Evolutionary conservation across 64 coral and sea anemone genomes (phyloP), one percentile per base, ranked within the genome.

Genomic region (Orbicella faveolata): DNA sequence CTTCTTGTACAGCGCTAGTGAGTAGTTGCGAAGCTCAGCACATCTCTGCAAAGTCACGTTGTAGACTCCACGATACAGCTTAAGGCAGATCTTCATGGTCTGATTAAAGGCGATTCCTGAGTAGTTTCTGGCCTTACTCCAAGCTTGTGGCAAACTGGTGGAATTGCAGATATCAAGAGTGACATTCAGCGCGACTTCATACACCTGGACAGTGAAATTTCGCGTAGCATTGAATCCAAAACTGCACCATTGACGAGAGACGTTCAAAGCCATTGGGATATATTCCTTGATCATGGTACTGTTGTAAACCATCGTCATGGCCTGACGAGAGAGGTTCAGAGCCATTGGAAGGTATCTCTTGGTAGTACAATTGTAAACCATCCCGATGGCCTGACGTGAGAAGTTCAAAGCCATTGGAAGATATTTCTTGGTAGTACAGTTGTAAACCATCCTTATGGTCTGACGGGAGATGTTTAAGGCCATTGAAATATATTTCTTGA

Each of bases 141-240:
- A 74, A 5, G 78, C 92, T 11, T 91, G 79, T 51, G 35, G 79
- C 33, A 90, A 35, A 59, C 44, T 90, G 1, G 83, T 74, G 3
- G 95, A 96, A 10, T 96, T 90, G 69, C 75, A 70, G 34, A 96
- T 77, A 78, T 96, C 92, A 16, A 91, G 12, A 34, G 92, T 89
- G 5, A 76, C 81, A 53, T 96, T 96, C 57, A 77, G 80, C 12
- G n/a, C 83, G 0, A 78, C 10, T 17, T 85, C 74, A 34, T 63
- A 77, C 17, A 91, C 78, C 51, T 77, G 53, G 6, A 88, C 20
- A 19, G 89, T 79, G 63, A 94, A 96, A 23, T 83, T 94, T 18
- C 88, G 84, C 41, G 76, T 77, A 1, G 65, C 17, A 62, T 74
- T 90, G 44, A 75, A 81, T 75, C 95, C 88, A 20, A 63, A 55